Evolutionary conservation across 2,888 invertebrate species (phyloP).

Genomic region (Dynastes grantii): DNA sequence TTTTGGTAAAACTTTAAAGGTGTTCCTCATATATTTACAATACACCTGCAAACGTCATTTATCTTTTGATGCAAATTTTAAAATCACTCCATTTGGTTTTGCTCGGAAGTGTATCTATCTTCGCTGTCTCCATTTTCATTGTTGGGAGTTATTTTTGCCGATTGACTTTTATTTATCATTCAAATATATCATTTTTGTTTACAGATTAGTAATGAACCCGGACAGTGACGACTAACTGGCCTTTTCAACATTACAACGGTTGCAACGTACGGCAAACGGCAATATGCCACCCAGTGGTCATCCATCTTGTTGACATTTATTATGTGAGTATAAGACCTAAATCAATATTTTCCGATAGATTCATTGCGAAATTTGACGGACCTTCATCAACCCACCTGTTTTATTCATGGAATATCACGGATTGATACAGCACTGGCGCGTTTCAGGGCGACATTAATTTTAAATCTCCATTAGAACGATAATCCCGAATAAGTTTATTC

Average conservation of each 20-base stretch:
- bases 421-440: constrained; percentile 15
- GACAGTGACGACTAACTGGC: constrained; percentile 57
- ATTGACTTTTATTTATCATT: constrained; percentile 1
- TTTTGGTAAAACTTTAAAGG: too few relatives aligned
- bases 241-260: constrained; percentile 51
- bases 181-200: constrained; percentile 53
- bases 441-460: constrained; percentile 21
- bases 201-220: constrained; percentile 57
- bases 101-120: too few relatives aligned
- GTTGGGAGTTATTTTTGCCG: not conserved
- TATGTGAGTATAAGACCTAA: constrained; percentile 61
- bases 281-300: constrained; percentile 64
- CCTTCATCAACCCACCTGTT: constrained; percentile 18
- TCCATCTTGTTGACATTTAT: constrained; percentile 66
- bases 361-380: constrained; percentile 48
- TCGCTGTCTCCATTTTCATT: too few relatives aligned
- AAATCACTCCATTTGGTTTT: not conserved
- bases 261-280: constrained; percentile 48
- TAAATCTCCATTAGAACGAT: constrained; percentile 11
- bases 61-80: not conserved
- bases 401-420: constrained; percentile 41
- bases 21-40: too few relatives aligned
- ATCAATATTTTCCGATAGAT: constrained; percentile 51
- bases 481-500: not conserved
- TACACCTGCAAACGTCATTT: not conserved